phyloP scores from a whole-genome alignment of 2,797 vertebrate genomes.

The Falco biarmicus region DNA sequence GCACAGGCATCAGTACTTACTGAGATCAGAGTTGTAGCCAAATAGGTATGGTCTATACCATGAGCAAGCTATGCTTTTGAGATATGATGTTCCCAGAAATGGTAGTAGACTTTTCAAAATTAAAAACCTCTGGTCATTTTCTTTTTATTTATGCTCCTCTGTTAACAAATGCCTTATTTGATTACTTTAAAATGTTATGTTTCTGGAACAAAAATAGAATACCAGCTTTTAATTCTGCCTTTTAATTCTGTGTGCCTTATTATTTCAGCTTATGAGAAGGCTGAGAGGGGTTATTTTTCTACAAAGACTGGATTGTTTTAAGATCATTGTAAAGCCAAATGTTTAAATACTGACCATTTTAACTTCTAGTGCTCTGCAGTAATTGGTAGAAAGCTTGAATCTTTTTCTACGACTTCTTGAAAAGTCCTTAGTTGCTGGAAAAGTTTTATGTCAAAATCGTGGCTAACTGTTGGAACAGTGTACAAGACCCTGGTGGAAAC shows the following conservation, averaged over 20 bases:
- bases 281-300: neutral
- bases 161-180: slow-evolving; percentile 28
- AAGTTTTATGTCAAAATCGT: neutral
- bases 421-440: neutral
- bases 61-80: neutral
- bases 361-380: neutral
- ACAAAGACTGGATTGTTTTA: neutral
- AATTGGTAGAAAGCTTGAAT: neutral
- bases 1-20: neutral
- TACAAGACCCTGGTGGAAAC: neutral
- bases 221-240: slow-evolving; percentile 10
- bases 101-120: slow-evolving; percentile 28
- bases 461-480: neutral
- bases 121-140: slow-evolving; percentile 33
- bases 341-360: neutral
- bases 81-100: neutral
- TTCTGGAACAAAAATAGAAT: slow-evolving; percentile 42
- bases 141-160: slow-evolving; percentile 18
- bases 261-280: neutral
- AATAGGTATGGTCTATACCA: neutral
- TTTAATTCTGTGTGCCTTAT: neutral
- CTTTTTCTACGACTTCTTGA: neutral
- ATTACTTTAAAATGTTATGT: slow-evolving; percentile 38
- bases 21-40: neutral
- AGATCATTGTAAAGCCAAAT: slow-evolving; percentile 25